Evolutionary conservation across 2,888 invertebrate species (phyloP).

Genomic region (Cephalotes varians): DNA sequence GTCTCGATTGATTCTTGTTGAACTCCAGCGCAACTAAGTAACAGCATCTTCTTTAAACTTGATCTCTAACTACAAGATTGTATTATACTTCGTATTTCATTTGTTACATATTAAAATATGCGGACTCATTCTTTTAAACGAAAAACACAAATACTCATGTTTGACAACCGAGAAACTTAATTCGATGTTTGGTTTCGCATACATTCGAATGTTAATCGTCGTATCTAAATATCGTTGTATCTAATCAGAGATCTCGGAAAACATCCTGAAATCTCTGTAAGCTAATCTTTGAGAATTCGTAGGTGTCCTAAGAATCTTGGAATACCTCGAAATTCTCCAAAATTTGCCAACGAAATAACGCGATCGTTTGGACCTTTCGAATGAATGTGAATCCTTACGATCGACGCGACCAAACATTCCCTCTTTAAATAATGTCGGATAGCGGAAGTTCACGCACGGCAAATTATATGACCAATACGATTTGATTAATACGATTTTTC

Average conservation of each 20-base stretch:
- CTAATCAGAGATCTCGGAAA: background rate
- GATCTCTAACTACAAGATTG: constrained; percentile 60
- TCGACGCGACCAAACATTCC: background rate
- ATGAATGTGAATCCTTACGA: background rate
- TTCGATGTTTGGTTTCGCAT: background rate
- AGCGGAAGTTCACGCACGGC: background rate
- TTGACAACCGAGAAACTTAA: constrained; percentile 24
- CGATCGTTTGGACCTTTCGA: no score
- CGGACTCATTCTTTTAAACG: constrained; percentile 50
- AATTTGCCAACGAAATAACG: background rate
- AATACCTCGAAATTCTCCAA: background rate
- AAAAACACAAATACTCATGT: constrained; percentile 28
- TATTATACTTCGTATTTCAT: constrained; percentile 71
- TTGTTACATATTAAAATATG: constrained; percentile 60
- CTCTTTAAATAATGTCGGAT: constrained; percentile 5
- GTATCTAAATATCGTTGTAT: background rate
- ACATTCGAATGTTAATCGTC: background rate
- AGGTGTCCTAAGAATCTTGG: background rate
- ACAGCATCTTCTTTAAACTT: constrained; percentile 66
- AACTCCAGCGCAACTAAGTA: constrained; percentile 57
- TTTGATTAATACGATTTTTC: constrained; percentile 34
- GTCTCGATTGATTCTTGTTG: constrained; percentile 56
- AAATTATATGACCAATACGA: constrained; percentile 22
- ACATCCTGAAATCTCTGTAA: constrained; percentile 2
- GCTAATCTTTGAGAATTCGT: constrained; percentile 1